Evolutionary conservation across 2,113 vertebrate species (phyloP).

Genomic region (Nycticorax nycticorax): DNA sequence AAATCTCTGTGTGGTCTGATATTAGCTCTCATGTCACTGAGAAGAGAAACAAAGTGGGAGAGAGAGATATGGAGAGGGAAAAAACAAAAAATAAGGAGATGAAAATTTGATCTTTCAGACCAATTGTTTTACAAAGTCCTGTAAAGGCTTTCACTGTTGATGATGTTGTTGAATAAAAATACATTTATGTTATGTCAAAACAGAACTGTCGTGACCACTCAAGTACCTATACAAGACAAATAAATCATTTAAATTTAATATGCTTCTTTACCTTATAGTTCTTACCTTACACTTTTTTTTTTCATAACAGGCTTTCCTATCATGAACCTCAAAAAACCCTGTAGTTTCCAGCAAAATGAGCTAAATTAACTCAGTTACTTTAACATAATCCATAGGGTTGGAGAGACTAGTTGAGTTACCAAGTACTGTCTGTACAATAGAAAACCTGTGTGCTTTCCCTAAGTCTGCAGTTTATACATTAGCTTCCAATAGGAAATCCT

Average conservation of each 20-base stretch:
- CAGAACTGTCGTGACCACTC: background rate
- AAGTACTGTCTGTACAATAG: background rate
- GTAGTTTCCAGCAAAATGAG: background rate
- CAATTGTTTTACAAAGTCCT: background rate
- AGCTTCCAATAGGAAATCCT: background rate
- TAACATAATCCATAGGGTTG: background rate
- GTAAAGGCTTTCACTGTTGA: background rate
- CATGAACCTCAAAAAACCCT: background rate
- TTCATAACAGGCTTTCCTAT: background rate
- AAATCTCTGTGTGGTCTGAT: background rate
- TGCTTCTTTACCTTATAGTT: background rate
- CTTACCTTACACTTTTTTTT: background rate
- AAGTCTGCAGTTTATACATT: background rate
- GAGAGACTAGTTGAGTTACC: background rate
- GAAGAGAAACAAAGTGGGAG: background rate
- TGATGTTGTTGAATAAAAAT: background rate
- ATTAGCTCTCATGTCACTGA: background rate
- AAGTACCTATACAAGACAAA: background rate
- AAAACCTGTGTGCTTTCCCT: background rate
- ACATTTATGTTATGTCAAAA: background rate
- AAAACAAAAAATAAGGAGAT: background rate
- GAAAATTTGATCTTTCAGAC: background rate
- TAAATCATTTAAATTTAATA: background rate
- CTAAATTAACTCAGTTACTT: background rate
- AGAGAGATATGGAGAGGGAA: background rate